Base-by-base conservation (phyloP, 2,113 vertebrate genomes). In the Grantiella picta region DNA sequence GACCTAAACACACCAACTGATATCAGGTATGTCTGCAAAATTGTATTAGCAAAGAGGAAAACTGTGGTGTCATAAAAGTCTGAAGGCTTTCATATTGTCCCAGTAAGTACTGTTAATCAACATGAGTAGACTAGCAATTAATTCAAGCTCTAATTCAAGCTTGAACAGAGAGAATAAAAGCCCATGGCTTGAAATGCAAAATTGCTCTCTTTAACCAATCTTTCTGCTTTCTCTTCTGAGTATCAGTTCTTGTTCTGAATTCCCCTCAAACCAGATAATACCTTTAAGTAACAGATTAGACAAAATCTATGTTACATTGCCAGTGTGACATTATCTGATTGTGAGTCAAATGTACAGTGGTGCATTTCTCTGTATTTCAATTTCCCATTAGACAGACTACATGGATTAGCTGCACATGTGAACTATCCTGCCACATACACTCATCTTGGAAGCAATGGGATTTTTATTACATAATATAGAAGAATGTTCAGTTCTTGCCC, bases 401-500 rank as follows among this genome's bases (percentile, higher is more conserved):
- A 64, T 3, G 27, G 66, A 54, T 86, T 78, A 93, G 44, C 76
- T 77, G 69, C 71, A 59, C 29, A 70, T 16, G 17, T 70, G 42
- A 69, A 72, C 65, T 85, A 79, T 31, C 24, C 73, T 70, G 80
- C 24, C 38, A 76, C 42, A 77, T 65, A 54, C 63, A 64, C 18
- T 93, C 60, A 77, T 86, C 78, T 66, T 78, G 64, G 82, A 94
- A 96, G 82, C 60, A 94, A 61, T 21, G 25, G 47, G 71, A 81
- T 71, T 94, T 88, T 89, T 75, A 78, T 96, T 92, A 90, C 44
- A 15, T 95, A 88, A 94, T 45, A 44, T 35, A 91, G 60, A 96
- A 93, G 85, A 92, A 95, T 94, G 68, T 44, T 89, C 28, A 56
- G 50, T 63, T 95, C 91, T 85, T 94, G 91, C 49, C 86, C 83